A percentile compares a stretch with the other conserved stretches of the same genome.
Evolutionary conservation across 2,888 invertebrate species (phyloP).

Genomic region (Taphrorychus bicolor): DNA sequence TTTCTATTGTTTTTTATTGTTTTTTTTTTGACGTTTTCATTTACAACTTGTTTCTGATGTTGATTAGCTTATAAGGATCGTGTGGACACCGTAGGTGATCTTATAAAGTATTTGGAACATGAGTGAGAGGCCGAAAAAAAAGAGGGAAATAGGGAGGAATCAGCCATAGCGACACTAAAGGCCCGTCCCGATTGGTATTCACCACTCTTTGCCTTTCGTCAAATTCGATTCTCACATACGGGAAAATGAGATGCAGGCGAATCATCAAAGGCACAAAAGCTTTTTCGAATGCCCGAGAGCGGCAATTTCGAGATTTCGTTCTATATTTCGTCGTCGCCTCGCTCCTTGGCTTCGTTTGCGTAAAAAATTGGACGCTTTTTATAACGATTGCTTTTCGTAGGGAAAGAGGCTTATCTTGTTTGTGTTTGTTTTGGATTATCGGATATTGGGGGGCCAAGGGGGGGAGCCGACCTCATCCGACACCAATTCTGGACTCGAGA

Average conservation of each 20-base stretch:
- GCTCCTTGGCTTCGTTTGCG: slow-evolving; percentile 30
- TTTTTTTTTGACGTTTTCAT: too few species aligned
- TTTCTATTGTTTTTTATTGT: too few species aligned
- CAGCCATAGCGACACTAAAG: slow-evolving; percentile 36
- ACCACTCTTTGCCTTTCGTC: slow-evolving; percentile 57
- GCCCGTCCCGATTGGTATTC: slow-evolving; percentile 59
- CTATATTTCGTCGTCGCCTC: slow-evolving; percentile 25
- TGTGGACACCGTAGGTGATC: too few species aligned
- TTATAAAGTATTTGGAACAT: neutral
- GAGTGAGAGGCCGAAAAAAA: neutral
- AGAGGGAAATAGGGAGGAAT: neutral
- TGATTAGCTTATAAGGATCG: too few species aligned
- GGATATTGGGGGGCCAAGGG: slow-evolving; percentile 13
- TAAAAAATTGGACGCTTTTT: slow-evolving; percentile 39
- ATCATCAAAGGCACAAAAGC: slow-evolving; percentile 63
- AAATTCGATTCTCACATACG: slow-evolving; percentile 60
- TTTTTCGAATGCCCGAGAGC: slow-evolving; percentile 46
- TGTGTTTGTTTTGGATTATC: slow-evolving; percentile 38
- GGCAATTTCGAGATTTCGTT: slow-evolving; percentile 41
- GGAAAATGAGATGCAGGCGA: slow-evolving; percentile 62
- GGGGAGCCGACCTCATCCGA: too few species aligned
- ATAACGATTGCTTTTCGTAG: slow-evolving; percentile 33
- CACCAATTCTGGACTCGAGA: neutral
- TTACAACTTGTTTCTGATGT: too few species aligned
- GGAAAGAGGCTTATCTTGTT: slow-evolving; percentile 36